Evolutionary conservation across 2,888 invertebrate genomes (phyloP).

Genomic region (Anodontia alba): DNA sequence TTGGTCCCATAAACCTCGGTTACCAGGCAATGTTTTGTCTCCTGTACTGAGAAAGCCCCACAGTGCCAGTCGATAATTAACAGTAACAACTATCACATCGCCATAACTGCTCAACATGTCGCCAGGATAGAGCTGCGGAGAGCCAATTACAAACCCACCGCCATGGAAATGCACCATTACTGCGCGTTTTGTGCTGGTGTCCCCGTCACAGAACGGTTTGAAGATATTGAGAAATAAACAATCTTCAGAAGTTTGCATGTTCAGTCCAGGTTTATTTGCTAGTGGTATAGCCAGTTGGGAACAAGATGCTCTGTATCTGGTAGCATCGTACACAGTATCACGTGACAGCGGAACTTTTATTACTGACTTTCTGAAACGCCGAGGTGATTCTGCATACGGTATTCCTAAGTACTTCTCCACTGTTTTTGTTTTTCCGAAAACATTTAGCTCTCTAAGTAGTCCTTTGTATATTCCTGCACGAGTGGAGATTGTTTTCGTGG

Average conservation of each 20-base stretch:
- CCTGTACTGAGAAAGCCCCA: conserved; percentile 97
- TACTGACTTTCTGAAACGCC: conserved; percentile 10
- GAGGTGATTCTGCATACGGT: background rate
- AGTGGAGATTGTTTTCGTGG: background rate
- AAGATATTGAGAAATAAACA: conserved; percentile 97
- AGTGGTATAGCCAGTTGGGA: background rate
- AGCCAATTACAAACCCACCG: conserved; percentile 96
- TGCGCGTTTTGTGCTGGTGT: conserved; percentile 86
- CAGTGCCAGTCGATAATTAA: conserved; percentile 96
- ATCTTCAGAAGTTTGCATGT: conserved; percentile 89
- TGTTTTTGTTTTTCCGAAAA: background rate
- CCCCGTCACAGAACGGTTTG: conserved; percentile 88
- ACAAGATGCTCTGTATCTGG: background rate
- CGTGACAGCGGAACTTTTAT: background rate
- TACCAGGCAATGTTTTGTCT: conserved; percentile 92
- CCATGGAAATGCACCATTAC: conserved; percentile 97
- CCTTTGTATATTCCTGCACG: conserved; percentile 9
- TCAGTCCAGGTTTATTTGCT: background rate
- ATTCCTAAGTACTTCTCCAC: conserved; percentile 13
- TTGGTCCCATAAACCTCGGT: conserved; percentile 97
- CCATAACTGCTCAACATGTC: conserved; percentile 27
- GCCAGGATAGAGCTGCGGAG: conserved; percentile 86
- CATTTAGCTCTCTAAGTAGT: background rate
- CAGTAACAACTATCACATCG: conserved; percentile 92
- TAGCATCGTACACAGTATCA: conserved; percentile 10